A percentile compares a stretch with the other conserved stretches of the same genome.
These are phyloP conservation scores for Paramisgurnus dabryanus DNA, from an alignment of 2,113 vertebrate genomes.

Conservation along the genomic window DNA sequence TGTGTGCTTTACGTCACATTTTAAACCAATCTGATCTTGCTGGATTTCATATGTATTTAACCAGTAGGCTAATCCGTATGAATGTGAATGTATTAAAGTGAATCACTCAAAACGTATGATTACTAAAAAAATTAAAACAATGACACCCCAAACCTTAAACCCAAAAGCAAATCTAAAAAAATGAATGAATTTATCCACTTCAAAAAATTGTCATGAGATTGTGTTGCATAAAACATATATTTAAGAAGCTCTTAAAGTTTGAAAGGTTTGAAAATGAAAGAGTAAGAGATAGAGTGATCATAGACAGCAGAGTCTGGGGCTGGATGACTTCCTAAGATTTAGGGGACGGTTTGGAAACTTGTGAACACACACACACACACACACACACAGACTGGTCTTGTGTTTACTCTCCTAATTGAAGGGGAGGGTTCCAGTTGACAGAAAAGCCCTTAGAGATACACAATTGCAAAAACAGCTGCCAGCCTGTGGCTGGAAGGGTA, in stretches of 20 bases:
- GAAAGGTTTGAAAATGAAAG: constrained; percentile 13
- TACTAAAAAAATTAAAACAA: too few relatives aligned
- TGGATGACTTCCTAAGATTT: constrained; percentile 48
- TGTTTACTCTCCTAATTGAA: constrained; percentile 99
- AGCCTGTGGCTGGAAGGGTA: constrained; percentile 48
- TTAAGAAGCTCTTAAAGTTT: background rate
- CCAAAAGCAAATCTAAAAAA: too few relatives aligned
- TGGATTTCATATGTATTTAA: too few relatives aligned
- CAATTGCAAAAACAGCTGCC: constrained; percentile 55
- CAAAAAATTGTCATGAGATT: too few relatives aligned
- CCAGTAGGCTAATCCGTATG: too few relatives aligned
- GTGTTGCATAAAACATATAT: background rate
- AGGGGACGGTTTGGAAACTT: constrained; percentile 51
- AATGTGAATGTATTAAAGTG: too few relatives aligned
- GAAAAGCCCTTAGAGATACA: constrained; percentile 78
- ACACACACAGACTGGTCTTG: constrained; percentile 69
- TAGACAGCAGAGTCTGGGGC: constrained; percentile 50
- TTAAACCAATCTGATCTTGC: too few relatives aligned
- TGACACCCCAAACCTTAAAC: too few relatives aligned
- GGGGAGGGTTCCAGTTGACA: constrained; percentile 89
- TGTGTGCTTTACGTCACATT: too few relatives aligned
- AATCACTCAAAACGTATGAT: too few relatives aligned
- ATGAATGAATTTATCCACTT: too few relatives aligned
- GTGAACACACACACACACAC: constrained; percentile 43
- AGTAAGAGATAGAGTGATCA: constrained; percentile 53